Percentiles rank a stretch among this genome's conserved stretches.
phyloP scores from a whole-genome alignment of 2,797 vertebrate species.

The Melanotaenia maccullochi region DNA sequence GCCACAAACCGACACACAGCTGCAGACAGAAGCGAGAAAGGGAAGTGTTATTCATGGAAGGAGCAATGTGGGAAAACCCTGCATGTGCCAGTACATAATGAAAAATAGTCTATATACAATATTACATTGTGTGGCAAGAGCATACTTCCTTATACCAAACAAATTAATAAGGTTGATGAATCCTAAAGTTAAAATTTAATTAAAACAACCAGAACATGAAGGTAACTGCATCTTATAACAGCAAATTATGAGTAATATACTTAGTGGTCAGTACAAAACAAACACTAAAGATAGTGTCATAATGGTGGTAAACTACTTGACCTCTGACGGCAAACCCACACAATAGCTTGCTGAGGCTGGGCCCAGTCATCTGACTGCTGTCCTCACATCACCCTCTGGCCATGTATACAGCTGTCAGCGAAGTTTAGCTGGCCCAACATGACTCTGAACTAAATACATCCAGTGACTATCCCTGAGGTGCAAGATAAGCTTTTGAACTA shows the following conservation, averaged over 20 bases:
- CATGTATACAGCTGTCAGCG: slow-evolving; percentile 10
- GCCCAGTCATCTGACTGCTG: slow-evolving; percentile 37
- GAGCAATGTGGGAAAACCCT: slow-evolving; percentile 20
- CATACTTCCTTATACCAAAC: not conserved
- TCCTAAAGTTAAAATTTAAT: not conserved
- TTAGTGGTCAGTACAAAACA: not conserved
- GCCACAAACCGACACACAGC: not conserved
- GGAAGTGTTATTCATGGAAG: slow-evolving; percentile 41
- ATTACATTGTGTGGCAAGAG: not conserved
- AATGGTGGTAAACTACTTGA: slow-evolving; percentile 19
- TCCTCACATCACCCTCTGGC: slow-evolving; percentile 27
- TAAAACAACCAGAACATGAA: not conserved
- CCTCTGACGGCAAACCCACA: slow-evolving; percentile 24
- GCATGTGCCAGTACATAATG: slow-evolving; percentile 11
- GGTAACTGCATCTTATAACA: not conserved
- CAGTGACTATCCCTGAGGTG: slow-evolving; percentile 1
- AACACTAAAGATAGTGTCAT: slow-evolving; percentile 17
- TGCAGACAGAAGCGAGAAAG: slow-evolving; percentile 44
- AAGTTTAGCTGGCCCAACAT: slow-evolving; percentile 12
- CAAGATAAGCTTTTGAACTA: slow-evolving; percentile 33
- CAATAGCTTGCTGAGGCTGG: slow-evolving; percentile 38
- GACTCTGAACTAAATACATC: slow-evolving; percentile 5
- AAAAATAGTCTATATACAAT: not conserved
- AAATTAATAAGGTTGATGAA: not conserved
- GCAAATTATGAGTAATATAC: not conserved